Conservation (phyloP, 2,113 vertebrate genomes). For the Eudorcas thomsonii region DNA sequence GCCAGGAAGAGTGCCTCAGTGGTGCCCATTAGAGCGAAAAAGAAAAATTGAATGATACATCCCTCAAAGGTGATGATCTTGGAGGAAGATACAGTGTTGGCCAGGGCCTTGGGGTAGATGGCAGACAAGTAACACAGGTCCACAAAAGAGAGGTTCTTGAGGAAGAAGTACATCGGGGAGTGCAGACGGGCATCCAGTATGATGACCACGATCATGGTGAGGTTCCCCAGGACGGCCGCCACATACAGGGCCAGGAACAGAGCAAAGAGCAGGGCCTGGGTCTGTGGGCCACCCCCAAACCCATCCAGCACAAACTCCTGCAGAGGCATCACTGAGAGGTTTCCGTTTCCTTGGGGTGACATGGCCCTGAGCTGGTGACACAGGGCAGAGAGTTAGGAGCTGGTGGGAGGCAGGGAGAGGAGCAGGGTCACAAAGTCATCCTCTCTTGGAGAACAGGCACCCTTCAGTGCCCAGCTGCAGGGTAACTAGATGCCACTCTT, state of each 20-base stretch:
- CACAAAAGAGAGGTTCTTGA: background rate
- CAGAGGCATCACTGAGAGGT: background rate
- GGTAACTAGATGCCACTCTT: background rate
- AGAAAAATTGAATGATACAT: slow-evolving; percentile 38
- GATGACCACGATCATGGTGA: background rate
- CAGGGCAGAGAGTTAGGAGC: background rate
- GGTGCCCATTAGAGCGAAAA: background rate
- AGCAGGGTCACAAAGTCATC: background rate
- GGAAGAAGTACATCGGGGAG: background rate
- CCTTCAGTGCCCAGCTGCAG: background rate
- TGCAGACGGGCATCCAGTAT: background rate
- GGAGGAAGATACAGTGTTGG: background rate
- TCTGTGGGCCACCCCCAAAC: background rate
- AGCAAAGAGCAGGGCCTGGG: background rate
- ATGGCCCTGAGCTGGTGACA: background rate
- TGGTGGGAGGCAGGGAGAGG: fast-evolving
- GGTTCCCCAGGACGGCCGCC: fast-evolving
- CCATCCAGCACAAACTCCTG: too few species aligned
- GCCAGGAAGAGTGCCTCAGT: slow-evolving; percentile 31
- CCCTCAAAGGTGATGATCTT: background rate
- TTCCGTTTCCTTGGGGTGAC: background rate
- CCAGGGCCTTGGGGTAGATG: background rate
- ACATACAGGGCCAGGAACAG: fast-evolving
- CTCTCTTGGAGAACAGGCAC: background rate
- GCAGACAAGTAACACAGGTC: background rate